These are phyloP conservation scores for Atta cephalotes DNA, from an alignment of 1,140 invertebrate genomes.

Conservation along the genomic window DNA sequence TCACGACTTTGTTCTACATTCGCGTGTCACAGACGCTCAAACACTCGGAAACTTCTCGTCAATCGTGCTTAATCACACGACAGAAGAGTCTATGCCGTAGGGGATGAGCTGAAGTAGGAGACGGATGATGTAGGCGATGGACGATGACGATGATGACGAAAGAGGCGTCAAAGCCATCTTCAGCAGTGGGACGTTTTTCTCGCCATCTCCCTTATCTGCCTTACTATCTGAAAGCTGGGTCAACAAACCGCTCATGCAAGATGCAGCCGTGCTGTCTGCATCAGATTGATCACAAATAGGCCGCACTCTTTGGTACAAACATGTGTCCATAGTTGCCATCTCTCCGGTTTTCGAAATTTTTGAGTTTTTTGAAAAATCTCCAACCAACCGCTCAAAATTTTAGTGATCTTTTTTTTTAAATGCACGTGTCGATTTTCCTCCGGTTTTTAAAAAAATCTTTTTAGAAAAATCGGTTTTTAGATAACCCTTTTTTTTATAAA, in stretches of 20 bases:
- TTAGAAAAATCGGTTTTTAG: too few species aligned
- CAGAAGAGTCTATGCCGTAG: constrained; percentile 1
- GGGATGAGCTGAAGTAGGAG: constrained; percentile 27
- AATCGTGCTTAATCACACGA: constrained; percentile 52
- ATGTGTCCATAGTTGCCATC: too few species aligned
- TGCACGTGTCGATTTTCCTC: too few species aligned
- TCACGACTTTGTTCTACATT: background rate
- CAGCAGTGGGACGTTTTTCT: constrained; percentile 29
- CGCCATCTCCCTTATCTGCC: constrained; percentile 45
- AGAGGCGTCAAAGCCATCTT: background rate
- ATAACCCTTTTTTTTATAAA: too few species aligned
- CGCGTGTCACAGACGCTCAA: background rate
- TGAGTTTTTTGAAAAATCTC: too few species aligned
- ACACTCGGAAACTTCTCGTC: constrained; percentile 53
- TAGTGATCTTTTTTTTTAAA: too few species aligned
- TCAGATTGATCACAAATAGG: background rate
- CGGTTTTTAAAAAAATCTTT: too few species aligned
- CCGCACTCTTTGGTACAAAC: background rate
- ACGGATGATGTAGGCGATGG: background rate
- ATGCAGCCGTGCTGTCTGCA: background rate
- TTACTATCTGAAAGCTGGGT: constrained; percentile 56
- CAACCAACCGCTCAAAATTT: too few species aligned
- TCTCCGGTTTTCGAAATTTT: too few species aligned
- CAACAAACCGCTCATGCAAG: constrained; percentile 21
- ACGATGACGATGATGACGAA: background rate